Conservation (phyloP, 2,888 invertebrate genomes). For the Lomographa bimaculata region DNA sequence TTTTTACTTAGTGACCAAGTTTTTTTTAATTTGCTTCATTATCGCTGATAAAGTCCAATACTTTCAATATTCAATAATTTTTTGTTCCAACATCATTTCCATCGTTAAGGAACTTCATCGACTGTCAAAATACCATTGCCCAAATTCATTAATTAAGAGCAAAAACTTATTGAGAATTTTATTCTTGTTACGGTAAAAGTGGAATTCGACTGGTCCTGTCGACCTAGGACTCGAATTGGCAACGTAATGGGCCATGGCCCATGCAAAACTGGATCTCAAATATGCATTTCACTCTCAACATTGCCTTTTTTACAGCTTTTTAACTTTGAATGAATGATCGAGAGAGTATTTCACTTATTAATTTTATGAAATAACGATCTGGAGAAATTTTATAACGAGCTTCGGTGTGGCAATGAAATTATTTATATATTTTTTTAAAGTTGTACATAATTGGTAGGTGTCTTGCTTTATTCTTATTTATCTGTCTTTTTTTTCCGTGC, state of each 20-base stretch:
- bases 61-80: too few species aligned
- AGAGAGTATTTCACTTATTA: conserved; percentile 17
- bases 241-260: conserved; percentile 34
- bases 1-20: conserved; percentile 5
- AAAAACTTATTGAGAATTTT: conserved; percentile 14
- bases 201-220: conserved; percentile 39
- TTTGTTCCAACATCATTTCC: too few species aligned
- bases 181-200: conserved; percentile 38
- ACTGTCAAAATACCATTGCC: conserved; percentile 13
- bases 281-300: conserved; percentile 50
- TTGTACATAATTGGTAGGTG: conserved; percentile 7
- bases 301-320: conserved; percentile 38
- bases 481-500: conserved; percentile 17
- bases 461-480: too few species aligned
- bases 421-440: conserved; percentile 11
- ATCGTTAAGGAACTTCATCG: conserved; percentile 12
- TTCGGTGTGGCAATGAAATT: conserved; percentile 17
- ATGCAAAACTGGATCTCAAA: conserved; percentile 34
- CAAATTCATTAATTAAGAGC: conserved; percentile 15
- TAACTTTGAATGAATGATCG: conserved; percentile 18
- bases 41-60: too few species aligned
- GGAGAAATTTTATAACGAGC: conserved; percentile 30
- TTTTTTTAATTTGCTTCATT: neutral
- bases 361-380: conserved; percentile 25
- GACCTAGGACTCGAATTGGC: conserved; percentile 43